Conservation (phyloP, 37 sponge, comb jelly and placozoan species). For the Haliclona indistincta region DNA sequence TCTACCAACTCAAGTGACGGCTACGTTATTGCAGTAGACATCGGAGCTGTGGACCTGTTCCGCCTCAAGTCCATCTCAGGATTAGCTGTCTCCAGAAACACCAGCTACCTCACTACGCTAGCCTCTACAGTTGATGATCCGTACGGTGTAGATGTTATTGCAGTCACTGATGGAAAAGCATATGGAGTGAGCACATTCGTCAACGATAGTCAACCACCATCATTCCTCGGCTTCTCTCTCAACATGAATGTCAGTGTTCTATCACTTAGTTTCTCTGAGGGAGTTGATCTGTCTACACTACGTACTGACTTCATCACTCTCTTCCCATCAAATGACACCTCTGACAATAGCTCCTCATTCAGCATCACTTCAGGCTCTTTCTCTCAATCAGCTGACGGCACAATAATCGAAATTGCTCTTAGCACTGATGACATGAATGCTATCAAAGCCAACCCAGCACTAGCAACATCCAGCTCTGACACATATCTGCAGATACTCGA, state of each 20-base stretch:
- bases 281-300: conserved; percentile 60
- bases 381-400: conserved; percentile 60
- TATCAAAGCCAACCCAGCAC: conserved; percentile 57
- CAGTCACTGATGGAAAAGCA: conserved; percentile 80
- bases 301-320: conserved; percentile 44
- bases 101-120: conserved; percentile 66
- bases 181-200: conserved; percentile 57
- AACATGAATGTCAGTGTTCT: conserved; percentile 73
- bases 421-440: conserved; percentile 58
- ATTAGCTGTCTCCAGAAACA: conserved; percentile 47
- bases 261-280: conserved; percentile 77
- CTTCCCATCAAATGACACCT: conserved; percentile 30
- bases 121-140: conserved; percentile 76
- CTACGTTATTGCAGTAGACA: conserved; percentile 60
- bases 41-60: conserved; percentile 86
- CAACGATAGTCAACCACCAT: conserved; percentile 63
- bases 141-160: conserved; percentile 68
- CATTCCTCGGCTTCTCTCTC: conserved; percentile 56
- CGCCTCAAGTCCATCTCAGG: conserved; percentile 60
- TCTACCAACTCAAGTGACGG: conserved; percentile 45
- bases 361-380: conserved; percentile 46
- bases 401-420: conserved; percentile 43
- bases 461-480: conserved; percentile 59
- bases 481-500: conserved; percentile 64
- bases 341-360: conserved; percentile 4